Evolutionary conservation across 2,797 vertebrate species (phyloP).

Genomic region (Sebastes oblongus): DNA sequence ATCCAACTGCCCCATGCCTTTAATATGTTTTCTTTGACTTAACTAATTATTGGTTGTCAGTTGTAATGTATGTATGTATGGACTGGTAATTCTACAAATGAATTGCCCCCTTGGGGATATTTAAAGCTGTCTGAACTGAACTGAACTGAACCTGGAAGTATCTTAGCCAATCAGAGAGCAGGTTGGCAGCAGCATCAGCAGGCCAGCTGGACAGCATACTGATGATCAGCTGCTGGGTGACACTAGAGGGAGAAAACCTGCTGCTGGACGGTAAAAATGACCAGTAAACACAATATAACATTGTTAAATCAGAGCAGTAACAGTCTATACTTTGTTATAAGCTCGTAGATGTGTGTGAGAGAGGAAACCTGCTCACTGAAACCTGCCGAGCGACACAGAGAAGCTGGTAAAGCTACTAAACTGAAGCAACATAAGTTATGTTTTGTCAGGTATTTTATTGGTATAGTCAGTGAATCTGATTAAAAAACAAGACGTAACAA

Average conservation of each 20-base stretch:
- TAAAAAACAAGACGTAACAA: not conserved
- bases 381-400: not conserved
- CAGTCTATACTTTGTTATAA: not conserved
- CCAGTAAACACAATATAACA: not conserved
- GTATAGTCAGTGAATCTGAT: not conserved
- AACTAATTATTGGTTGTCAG: no score
- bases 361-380: not conserved
- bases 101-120: no score
- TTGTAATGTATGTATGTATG: no score
- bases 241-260: not conserved
- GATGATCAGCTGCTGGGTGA: not conserved
- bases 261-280: not conserved
- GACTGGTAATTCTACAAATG: no score
- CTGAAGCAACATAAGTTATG: not conserved
- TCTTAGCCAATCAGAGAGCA: not conserved
- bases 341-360: not conserved
- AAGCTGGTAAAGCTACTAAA: not conserved
- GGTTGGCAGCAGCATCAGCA: rapidly evolving
- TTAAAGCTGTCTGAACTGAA: no score
- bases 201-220: not conserved
- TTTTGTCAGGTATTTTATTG: not conserved
- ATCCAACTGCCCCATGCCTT: no score
- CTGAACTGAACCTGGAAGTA: not conserved
- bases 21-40: no score
- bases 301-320: not conserved